Evolutionary conservation across 2,113 vertebrate genomes (phyloP).

Genomic region (Pica pica): DNA sequence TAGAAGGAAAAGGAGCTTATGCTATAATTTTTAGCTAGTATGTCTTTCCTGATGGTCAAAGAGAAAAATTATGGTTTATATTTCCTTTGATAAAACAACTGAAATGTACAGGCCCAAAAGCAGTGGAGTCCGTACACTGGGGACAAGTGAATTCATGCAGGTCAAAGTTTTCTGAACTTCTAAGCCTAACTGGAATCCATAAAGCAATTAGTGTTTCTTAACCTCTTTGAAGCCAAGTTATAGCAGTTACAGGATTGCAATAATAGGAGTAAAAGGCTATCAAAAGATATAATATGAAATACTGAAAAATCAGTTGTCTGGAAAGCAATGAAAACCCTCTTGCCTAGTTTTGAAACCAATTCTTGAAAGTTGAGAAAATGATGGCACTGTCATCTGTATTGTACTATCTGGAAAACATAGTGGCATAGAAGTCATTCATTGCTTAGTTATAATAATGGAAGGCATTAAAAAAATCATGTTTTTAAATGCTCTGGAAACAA

Average conservation of each 20-base stretch:
- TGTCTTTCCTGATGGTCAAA: not conserved
- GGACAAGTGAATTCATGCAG: not conserved
- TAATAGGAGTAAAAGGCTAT: not conserved
- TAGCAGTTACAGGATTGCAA: not conserved
- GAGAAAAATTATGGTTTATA: not conserved
- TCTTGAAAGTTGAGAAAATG: not conserved
- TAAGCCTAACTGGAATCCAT: not conserved
- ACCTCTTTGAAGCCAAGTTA: not conserved
- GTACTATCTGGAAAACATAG: not conserved
- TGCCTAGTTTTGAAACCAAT: not conserved
- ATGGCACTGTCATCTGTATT: not conserved
- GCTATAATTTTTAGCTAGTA: not conserved
- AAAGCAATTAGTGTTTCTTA: not conserved
- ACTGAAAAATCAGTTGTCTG: not conserved
- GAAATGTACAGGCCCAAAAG: not conserved
- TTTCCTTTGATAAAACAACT: not conserved
- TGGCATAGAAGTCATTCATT: not conserved
- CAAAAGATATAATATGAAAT: not conserved
- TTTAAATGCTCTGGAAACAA: not conserved
- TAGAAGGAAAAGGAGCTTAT: not conserved
- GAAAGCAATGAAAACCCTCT: not conserved
- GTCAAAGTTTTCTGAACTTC: not conserved
- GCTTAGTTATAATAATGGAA: not conserved
- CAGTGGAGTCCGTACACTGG: not conserved
- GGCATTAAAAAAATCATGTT: fast-evolving